These are phyloP conservation scores for Dermolepida albohirtum DNA, from an alignment of 2,888 invertebrate species.

Conservation along the genomic window DNA sequence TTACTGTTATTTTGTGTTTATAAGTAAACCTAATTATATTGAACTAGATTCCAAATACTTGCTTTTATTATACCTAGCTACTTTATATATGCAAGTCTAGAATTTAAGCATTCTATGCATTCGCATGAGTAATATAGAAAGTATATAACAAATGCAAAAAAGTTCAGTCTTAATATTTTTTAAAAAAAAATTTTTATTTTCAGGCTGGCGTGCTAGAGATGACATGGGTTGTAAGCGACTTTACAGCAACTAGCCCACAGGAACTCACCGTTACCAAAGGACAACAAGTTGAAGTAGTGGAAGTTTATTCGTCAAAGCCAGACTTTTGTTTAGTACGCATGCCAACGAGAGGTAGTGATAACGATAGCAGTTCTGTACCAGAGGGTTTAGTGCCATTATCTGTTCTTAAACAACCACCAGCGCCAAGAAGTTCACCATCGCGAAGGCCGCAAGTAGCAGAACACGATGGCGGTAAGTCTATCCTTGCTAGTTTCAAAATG, in stretches of 20 bases:
- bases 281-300: slow-evolving; percentile 93
- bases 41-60: too few species aligned
- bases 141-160: too few species aligned
- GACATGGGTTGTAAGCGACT: slow-evolving; percentile 93
- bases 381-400: slow-evolving; percentile 86
- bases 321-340: slow-evolving; percentile 81
- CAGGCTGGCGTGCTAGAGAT: slow-evolving; percentile 85
- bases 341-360: slow-evolving; percentile 67
- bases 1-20: too few species aligned
- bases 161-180: too few species aligned
- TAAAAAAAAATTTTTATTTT: slow-evolving; percentile 38
- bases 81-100: too few species aligned
- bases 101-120: too few species aligned
- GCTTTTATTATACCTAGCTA: too few species aligned
- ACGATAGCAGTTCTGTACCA: slow-evolving; percentile 68
- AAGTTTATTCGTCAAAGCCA: slow-evolving; percentile 75
- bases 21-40: too few species aligned
- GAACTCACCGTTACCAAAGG: slow-evolving; percentile 90
- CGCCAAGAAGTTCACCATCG: slow-evolving; percentile 70
- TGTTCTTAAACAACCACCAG: slow-evolving; percentile 81
- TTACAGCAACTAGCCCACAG: slow-evolving; percentile 79
- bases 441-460: slow-evolving; percentile 61
- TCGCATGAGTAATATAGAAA: too few species aligned
- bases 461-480: slow-evolving; percentile 63
- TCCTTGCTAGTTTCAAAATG: neutral